Conservation (phyloP, 2,797 vertebrate species). For the Pempheris klunzingeri region DNA sequence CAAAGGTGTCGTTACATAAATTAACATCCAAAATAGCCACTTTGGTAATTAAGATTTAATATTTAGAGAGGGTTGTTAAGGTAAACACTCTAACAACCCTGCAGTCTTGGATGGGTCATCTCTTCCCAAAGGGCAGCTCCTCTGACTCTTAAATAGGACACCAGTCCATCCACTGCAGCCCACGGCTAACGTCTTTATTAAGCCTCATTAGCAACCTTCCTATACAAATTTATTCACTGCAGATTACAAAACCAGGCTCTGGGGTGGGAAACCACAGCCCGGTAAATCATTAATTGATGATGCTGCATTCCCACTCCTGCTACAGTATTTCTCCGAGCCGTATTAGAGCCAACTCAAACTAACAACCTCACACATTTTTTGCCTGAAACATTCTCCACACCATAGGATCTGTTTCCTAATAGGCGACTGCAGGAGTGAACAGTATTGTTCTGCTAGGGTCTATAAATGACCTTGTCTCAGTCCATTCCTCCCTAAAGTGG, state of each 20-base stretch:
- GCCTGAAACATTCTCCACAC: slow-evolving; percentile 43
- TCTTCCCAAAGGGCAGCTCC: slow-evolving; percentile 66
- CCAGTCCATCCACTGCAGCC: slow-evolving; percentile 66
- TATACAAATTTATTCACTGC: slow-evolving; percentile 79
- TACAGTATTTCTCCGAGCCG: slow-evolving; percentile 56
- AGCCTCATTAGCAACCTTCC: slow-evolving; percentile 81
- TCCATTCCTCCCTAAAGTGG: slow-evolving; percentile 39
- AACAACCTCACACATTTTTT: slow-evolving; percentile 39
- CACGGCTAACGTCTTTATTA: slow-evolving; percentile 75
- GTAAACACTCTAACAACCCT: slow-evolving; percentile 64
- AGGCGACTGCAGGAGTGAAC: slow-evolving; percentile 8
- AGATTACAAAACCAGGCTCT: slow-evolving; percentile 79
- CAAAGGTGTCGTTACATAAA: slow-evolving; percentile 27
- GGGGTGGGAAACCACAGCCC: slow-evolving; percentile 74
- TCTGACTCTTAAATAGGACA: slow-evolving; percentile 75
- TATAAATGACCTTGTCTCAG: slow-evolving; percentile 65
- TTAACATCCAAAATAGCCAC: slow-evolving; percentile 40
- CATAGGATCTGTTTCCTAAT: slow-evolving; percentile 24
- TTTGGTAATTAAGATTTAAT: slow-evolving; percentile 67
- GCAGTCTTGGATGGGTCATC: slow-evolving; percentile 59
- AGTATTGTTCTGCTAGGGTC: slow-evolving; percentile 17
- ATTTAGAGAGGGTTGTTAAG: slow-evolving; percentile 63
- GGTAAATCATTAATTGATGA: slow-evolving; percentile 82
- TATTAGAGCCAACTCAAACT: slow-evolving; percentile 46
- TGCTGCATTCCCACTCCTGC: slow-evolving; percentile 62